phyloP scores from a whole-genome alignment of 2,888 invertebrate species.

The Dinocampus coccinellae region DNA sequence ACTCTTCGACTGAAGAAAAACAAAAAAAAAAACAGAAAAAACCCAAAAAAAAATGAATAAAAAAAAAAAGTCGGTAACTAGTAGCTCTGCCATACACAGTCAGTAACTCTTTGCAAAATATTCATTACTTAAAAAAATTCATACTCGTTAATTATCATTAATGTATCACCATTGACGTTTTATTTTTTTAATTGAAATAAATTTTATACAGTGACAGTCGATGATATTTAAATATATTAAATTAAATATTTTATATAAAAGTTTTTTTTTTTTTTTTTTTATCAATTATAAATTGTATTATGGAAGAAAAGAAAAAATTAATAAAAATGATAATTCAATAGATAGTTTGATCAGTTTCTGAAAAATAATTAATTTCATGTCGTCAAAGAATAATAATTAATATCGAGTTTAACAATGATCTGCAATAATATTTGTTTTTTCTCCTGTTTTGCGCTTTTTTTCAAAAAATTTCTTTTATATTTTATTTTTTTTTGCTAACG shows the following conservation, averaged over 20 bases:
- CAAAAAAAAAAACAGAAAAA: no score
- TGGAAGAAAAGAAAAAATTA: no score
- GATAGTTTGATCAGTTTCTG: neutral
- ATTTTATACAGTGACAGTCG: neutral
- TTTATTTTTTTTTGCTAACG: constrained; percentile 27
- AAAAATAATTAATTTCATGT: neutral
- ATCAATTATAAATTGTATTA: no score
- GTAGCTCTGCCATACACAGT: constrained; percentile 8
- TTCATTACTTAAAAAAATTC: constrained; percentile 27
- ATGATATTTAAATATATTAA: neutral
- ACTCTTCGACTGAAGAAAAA: neutral
- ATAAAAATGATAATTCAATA: neutral
- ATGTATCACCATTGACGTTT: neutral
- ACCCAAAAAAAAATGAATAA: no score
- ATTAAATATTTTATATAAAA: neutral
- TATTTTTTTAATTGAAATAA: neutral
- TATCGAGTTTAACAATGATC: neutral
- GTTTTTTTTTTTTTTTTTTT: neutral
- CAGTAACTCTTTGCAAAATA: constrained; percentile 19
- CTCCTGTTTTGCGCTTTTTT: neutral
- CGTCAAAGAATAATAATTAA: no score
- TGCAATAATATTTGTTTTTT: neutral
- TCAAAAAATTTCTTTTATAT: neutral
- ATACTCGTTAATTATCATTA: constrained; percentile 24
- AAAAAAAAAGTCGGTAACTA: neutral